Base-by-base conservation (phyloP, 2,113 vertebrate species). In the Zapus hudsonius region DNA sequence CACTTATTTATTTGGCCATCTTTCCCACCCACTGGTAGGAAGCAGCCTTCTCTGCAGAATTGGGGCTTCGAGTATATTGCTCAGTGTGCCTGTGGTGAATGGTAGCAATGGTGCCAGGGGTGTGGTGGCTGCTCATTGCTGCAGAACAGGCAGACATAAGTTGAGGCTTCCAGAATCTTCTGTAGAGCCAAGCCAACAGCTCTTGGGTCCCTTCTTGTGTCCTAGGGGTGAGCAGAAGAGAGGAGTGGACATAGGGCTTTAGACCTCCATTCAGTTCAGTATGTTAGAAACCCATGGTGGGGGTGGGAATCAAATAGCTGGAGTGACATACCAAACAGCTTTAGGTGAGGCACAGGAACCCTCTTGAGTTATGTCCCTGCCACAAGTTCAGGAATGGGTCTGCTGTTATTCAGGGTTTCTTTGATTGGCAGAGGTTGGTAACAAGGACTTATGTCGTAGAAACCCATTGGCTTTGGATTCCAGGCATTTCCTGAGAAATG, bases 361-460 rank as follows among this genome's bases (percentile, higher is more conserved):
- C 25, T n/a, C 0, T 33, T 85, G 64, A 69, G 66, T 36, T 38
- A 76, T 38, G 64, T 15, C 33, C 69, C 40, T 23, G 12, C 47
- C 29, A 47, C 17, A 47, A n/a, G 33, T 31, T 67, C 59, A 52
- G 31, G 33, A 64, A 9, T 47, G 55, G 11, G 4, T 76, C 57
- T 57, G 40, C 55, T 76, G 63, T 80, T 85, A 59, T 36, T 55
- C 59, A 55, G 38, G 52, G 47, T 29, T 33, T 36, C 31, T 72
- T 81, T 75, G 29, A 9, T 85, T 89, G 69, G 66, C 86, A 89
- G 55, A 91, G n/a, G 47, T 75, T 76, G 67, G 59, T 19, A 61
- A 63, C 12, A 3, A 84, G 40, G 83, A 63, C 13, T 5, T 23
- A 64, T 0, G 25, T 38, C 66, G 38, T 10, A 27, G 63, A 90